These are phyloP conservation scores for Varroa destructor DNA, from an alignment of 1,140 invertebrate genomes.

Conservation along the genomic window DNA sequence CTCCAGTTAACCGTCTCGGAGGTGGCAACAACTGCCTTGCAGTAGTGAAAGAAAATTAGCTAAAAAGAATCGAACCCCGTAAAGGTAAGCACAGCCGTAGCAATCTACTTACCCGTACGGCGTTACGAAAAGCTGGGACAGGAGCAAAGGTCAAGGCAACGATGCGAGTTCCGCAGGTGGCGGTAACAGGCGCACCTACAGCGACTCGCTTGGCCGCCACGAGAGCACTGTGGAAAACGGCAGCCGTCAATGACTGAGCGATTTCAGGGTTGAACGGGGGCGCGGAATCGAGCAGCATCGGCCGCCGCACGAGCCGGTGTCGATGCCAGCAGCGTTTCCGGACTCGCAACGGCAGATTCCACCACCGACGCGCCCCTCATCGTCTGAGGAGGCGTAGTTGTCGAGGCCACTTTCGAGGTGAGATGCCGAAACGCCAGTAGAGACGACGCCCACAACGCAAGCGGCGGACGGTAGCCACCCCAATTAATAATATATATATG, in stretches of 20 bases:
- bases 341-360: constrained; percentile 36
- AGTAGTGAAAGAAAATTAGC: too few relatives aligned
- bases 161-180: too few relatives aligned
- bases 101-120: too few relatives aligned
- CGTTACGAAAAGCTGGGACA: too few relatives aligned
- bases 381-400: constrained; percentile 35
- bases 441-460: constrained; percentile 16
- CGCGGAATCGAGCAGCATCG: constrained; percentile 31
- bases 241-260: constrained; percentile 35
- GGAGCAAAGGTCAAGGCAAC: too few relatives aligned
- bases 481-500: too few relatives aligned
- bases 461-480: constrained; percentile 32
- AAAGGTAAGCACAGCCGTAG: too few relatives aligned
- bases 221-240: constrained; percentile 35
- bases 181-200: constrained; percentile 27
- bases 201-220: constrained; percentile 21
- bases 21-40: too few relatives aligned
- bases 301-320: constrained; percentile 36
- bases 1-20: too few relatives aligned
- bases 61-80: too few relatives aligned
- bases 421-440: constrained; percentile 31
- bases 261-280: constrained; percentile 36
- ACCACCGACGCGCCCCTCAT: constrained; percentile 36
- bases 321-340: constrained; percentile 34
- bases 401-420: constrained; percentile 31